Percentiles rank a stretch among this genome's conserved stretches.
These are phyloP conservation scores for Saccostrea cuccullata DNA, from an alignment of 1,140 invertebrate species.

Conservation along the genomic window DNA sequence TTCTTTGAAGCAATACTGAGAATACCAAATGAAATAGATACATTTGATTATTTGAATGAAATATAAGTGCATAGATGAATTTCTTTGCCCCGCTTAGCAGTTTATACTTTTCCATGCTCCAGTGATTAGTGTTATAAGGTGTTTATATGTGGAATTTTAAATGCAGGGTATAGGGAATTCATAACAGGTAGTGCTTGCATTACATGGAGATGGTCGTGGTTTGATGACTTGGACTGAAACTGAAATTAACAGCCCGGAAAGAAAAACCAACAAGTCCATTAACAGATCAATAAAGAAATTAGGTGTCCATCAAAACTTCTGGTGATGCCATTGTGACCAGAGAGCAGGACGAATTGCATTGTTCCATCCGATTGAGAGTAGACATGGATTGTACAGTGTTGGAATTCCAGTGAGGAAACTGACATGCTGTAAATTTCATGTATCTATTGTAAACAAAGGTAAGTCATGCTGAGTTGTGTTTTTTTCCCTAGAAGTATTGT, in stretches of 20 bases:
- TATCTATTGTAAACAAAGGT: neutral
- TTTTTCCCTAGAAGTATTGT: no score
- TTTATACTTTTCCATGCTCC: conserved; percentile 25
- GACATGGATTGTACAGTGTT: neutral
- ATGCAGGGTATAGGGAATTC: conserved; percentile 8
- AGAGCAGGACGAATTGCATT: neutral
- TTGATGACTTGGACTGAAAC: conserved; percentile 7
- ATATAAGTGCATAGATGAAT: neutral
- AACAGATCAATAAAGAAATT: neutral
- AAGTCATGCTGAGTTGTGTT: no score
- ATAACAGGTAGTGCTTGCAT: neutral
- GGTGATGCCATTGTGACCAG: neutral
- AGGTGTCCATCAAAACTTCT: neutral
- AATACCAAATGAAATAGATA: neutral
- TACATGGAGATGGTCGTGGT: neutral
- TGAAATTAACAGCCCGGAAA: conserved; percentile 32
- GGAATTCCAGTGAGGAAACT: neutral
- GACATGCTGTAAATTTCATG: neutral
- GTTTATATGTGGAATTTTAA: conserved; percentile 10
- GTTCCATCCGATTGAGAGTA: neutral
- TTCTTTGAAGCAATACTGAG: neutral
- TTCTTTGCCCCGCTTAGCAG: neutral
- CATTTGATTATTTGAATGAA: neutral
- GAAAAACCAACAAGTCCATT: neutral
- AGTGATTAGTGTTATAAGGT: neutral